Base-by-base conservation (phyloP, 2,113 vertebrate genomes). In the Vulpes lagopus region DNA sequence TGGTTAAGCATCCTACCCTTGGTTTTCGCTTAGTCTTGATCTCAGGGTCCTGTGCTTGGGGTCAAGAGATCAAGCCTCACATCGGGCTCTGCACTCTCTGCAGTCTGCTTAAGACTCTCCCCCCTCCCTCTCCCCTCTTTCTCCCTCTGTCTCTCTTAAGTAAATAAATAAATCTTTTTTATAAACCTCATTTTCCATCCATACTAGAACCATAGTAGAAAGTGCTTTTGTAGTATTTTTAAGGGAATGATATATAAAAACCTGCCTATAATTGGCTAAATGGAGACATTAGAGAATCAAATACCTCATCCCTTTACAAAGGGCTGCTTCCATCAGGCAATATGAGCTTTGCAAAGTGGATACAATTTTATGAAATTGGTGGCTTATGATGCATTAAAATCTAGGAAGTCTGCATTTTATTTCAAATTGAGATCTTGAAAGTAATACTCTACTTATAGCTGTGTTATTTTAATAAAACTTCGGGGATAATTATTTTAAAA, bases 341-440 rank as follows among this genome's bases (percentile, higher is more conserved):
- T 89, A 89, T 74, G 82, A 95, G 86, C 82, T 92, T 97, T 93
- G 89, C 74, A 98, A 98, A 97, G 74, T 90, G 60, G 67, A 64
- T 96, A 92, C 62, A 89, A 96, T 97, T 98, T 97, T 95, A 92
- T 93, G 92, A 96, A 98, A 96, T 95, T 93, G 71, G 89, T 93
- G 86, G 82, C 78, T 91, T 96, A 22, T 35, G 55, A 84, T 96
- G 79, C 95, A 91, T 95, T 97, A 95, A 87, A 96, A 96, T 93
- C 82, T 93, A 93, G 92, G 91, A 96, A 91, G 86, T 92, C 69
- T 89, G 51, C 87, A 95, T 89, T 96, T 95, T 62, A 43, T 89
- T 97, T 97, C 83, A 98, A 97, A 93, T 74, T 51, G 86, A 86
- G 60, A 25, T 91, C 73, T 97, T 96, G 12, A 80, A 94, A 96